Conservation (phyloP, 2,113 vertebrate genomes). For the Benitochromis conjunctus region DNA sequence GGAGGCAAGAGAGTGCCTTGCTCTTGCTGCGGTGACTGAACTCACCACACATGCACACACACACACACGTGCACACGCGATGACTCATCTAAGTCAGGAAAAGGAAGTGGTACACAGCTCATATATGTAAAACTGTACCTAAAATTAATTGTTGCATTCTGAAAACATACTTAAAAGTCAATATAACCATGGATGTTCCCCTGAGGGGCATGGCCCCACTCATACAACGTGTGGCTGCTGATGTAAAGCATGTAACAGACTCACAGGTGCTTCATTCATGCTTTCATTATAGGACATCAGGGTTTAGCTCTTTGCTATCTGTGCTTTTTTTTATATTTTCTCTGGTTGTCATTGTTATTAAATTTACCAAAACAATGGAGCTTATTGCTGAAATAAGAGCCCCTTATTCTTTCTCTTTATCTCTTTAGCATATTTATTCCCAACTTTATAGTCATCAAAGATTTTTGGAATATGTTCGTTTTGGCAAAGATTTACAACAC, state of each 20-base stretch:
- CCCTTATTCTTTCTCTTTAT: neutral
- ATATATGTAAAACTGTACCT: constrained; percentile 49
- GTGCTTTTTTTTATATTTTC: neutral
- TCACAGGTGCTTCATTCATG: neutral
- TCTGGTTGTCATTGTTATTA: neutral
- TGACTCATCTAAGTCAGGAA: constrained; percentile 59
- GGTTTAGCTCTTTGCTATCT: neutral
- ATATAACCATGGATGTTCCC: constrained; percentile 21
- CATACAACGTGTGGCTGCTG: neutral
- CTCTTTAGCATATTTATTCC: neutral
- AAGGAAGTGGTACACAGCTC: constrained; percentile 62
- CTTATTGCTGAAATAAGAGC: neutral
- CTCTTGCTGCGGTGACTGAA: constrained; percentile 54
- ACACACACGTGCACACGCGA: neutral
- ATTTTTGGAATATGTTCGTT: neutral
- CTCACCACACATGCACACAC: constrained; percentile 24
- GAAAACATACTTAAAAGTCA: constrained; percentile 35
- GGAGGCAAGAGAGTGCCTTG: constrained; percentile 43
- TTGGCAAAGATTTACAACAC: neutral
- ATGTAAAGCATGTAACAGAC: neutral
- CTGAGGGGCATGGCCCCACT: neutral
- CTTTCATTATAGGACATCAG: neutral
- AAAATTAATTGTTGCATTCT: constrained; percentile 44
- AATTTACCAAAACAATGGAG: neutral
- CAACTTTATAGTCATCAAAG: neutral